Evolutionary conservation across 2,113 vertebrate genomes (phyloP).

Genomic region (Stercorarius parasiticus): DNA sequence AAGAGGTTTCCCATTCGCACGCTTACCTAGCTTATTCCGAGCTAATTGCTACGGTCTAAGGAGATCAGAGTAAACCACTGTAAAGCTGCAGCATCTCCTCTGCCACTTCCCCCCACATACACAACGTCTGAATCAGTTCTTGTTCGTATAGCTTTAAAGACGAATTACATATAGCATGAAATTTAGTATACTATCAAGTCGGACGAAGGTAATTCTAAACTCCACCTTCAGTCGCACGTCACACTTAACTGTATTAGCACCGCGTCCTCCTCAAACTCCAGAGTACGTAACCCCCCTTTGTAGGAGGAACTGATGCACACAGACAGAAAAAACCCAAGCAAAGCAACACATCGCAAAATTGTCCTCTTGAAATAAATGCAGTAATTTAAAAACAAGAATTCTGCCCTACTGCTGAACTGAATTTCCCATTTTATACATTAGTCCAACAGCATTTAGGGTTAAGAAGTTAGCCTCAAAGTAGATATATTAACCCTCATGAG

Average conservation of each 20-base stretch:
- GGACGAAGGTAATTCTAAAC: not conserved
- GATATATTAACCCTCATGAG: not conserved
- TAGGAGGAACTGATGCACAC: not conserved
- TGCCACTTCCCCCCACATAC: not conserved
- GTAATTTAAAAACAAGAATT: not conserved
- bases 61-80: not conserved
- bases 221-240: not conserved
- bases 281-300: not conserved
- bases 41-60: not conserved
- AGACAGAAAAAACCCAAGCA: not conserved
- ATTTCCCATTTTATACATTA: not conserved
- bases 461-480: not conserved
- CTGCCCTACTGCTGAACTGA: not conserved
- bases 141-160: not conserved
- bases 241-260: not conserved
- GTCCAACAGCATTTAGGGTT: not conserved
- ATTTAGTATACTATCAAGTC: not conserved
- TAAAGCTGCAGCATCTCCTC: not conserved
- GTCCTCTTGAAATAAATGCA: not conserved
- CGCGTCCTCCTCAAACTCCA: not conserved
- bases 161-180: not conserved
- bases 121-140: not conserved
- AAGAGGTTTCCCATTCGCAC: not conserved
- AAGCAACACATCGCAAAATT: not conserved
- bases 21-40: not conserved